Evolutionary conservation across 2,113 vertebrate species (phyloP).

Genomic region (Montifringilla adamsi): DNA sequence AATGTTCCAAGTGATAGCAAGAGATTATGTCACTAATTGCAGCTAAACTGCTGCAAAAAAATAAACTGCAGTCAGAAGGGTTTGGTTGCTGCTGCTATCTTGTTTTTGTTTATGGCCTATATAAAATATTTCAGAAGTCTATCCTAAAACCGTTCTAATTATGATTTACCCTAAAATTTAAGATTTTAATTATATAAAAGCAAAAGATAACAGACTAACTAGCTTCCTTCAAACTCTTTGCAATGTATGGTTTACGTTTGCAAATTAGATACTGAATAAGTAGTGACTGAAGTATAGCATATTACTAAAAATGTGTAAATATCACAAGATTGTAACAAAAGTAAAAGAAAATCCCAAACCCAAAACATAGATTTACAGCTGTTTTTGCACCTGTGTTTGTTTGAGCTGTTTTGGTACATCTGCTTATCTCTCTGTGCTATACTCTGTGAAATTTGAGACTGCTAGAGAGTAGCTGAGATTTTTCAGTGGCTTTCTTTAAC

Average conservation of each 20-base stretch:
- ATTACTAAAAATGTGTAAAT: neutral
- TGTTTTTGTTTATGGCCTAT: neutral
- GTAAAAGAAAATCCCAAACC: accelerated
- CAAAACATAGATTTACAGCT: neutral
- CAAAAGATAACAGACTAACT: neutral
- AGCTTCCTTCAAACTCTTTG: neutral
- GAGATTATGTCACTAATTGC: neutral
- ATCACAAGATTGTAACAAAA: neutral
- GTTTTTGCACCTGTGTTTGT: neutral
- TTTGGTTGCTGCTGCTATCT: neutral
- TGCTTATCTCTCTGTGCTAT: neutral
- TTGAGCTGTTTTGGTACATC: neutral
- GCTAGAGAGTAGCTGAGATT: neutral
- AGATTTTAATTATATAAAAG: neutral
- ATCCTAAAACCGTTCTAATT: neutral
- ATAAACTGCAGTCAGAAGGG: neutral
- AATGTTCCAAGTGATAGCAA: neutral
- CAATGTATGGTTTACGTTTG: neutral
- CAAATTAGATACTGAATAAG: neutral
- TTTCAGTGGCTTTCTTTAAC: neutral
- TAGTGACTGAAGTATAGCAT: neutral
- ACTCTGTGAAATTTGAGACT: neutral
- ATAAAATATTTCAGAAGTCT: neutral
- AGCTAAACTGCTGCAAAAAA: neutral
- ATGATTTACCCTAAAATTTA: neutral